Conservation (phyloP, 2,888 invertebrate genomes). For the Dinocampus coccinellae region DNA sequence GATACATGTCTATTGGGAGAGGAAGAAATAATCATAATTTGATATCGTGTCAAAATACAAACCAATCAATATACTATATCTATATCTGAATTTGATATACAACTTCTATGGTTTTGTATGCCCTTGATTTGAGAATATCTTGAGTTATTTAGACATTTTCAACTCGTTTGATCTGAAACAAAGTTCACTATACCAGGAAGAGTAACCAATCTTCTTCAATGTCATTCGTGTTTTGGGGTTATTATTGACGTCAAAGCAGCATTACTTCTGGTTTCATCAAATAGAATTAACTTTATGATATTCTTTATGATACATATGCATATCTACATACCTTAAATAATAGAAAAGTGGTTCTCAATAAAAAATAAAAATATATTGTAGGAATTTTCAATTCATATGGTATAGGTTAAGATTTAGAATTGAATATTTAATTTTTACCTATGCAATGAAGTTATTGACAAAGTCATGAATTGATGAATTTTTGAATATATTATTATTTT, state of each 20-base stretch:
- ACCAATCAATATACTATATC: not conserved
- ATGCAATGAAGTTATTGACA: no score
- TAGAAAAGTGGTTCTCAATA: no score
- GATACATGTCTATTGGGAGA: conserved; percentile 2
- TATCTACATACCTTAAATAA: no score
- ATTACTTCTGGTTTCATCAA: conserved; percentile 26
- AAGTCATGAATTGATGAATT: no score
- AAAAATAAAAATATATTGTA: no score
- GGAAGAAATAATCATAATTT: not conserved
- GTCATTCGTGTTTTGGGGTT: conserved; percentile 1
- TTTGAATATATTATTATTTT: not conserved
- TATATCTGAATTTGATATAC: not conserved
- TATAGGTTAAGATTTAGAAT: no score
- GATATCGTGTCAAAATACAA: not conserved
- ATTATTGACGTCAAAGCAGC: conserved; percentile 27
- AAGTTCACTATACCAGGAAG: not conserved
- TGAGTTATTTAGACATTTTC: not conserved
- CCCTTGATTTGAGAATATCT: not conserved
- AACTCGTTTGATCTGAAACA: not conserved
- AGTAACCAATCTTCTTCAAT: conserved; percentile 17
- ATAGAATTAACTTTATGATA: not conserved
- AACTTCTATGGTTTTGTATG: not conserved
- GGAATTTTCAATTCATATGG: no score
- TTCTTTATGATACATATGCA: not conserved
- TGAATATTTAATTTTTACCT: no score